Conservation (phyloP, 2,797 vertebrate genomes). For the Percopsis omiscomaycus region DNA sequence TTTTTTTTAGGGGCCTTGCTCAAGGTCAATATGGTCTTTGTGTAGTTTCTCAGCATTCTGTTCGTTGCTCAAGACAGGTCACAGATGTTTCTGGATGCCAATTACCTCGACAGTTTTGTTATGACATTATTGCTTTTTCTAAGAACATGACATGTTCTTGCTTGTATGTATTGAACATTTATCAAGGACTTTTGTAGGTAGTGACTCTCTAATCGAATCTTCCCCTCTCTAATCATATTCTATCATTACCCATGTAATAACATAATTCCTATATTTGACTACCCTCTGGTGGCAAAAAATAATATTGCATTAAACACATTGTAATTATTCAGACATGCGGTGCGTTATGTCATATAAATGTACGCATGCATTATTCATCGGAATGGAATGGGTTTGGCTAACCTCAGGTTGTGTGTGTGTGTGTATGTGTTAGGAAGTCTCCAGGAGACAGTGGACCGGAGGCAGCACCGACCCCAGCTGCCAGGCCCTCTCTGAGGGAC, state of each 20-base stretch:
- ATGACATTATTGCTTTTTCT: too few species aligned
- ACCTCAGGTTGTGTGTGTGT: not conserved
- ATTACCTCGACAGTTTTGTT: too few species aligned
- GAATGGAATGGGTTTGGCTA: not conserved
- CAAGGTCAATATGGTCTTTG: too few species aligned
- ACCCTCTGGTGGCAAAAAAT: conserved; percentile 57
- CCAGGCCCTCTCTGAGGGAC: conserved; percentile 89
- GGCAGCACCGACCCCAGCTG: conserved; percentile 78
- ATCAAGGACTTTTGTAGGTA: not conserved
- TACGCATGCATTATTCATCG: not conserved
- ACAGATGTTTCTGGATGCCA: too few species aligned
- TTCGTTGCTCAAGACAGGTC: too few species aligned
- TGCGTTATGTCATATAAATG: not conserved
- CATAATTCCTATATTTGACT: conserved; percentile 27
- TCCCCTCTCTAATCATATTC: not conserved
- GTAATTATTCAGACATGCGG: not conserved
- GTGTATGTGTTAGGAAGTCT: conserved; percentile 80
- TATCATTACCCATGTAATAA: not conserved
- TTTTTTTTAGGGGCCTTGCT: too few species aligned
- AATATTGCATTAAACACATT: conserved; percentile 28
- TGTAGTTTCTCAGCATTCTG: too few species aligned
- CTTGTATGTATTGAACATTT: too few species aligned
- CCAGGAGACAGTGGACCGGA: conserved; percentile 87
- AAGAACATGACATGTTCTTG: too few species aligned
- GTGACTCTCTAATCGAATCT: not conserved